Evolutionary conservation across 2,888 invertebrate genomes (phyloP).

Genomic region (Heliconius ismenius): DNA sequence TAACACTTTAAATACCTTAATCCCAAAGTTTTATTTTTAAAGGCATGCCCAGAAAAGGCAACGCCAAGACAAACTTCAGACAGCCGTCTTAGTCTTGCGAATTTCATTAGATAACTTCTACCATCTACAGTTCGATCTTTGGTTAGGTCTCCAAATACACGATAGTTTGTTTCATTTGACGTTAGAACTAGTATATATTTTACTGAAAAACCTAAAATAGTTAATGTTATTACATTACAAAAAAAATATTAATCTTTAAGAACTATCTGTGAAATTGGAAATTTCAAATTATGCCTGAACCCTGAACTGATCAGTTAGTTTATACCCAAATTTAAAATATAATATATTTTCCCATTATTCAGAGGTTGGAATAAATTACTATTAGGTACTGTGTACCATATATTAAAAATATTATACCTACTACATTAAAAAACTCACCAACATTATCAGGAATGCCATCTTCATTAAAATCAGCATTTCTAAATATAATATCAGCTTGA

Average conservation of each 20-base stretch:
- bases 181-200: conserved; percentile 76
- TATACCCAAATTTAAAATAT: too few species aligned
- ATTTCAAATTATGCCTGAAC: neutral
- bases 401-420: too few species aligned
- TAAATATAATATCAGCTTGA: conserved; percentile 79
- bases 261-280: too few species aligned
- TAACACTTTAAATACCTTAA: conserved; percentile 57
- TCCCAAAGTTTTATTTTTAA: conserved; percentile 72
- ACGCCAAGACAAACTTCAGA: conserved; percentile 79
- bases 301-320: too few species aligned
- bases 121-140: conserved; percentile 60
- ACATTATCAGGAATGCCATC: conserved; percentile 80
- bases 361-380: too few species aligned
- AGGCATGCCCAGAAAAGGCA: conserved; percentile 78
- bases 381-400: too few species aligned
- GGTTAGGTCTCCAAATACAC: conserved; percentile 67
- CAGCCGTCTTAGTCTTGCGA: conserved; percentile 68
- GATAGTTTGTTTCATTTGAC: conserved; percentile 65
- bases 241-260: too few species aligned
- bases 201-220: conserved; percentile 69
- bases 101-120: conserved; percentile 66
- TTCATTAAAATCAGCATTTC: conserved; percentile 79
- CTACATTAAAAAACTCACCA: conserved; percentile 50
- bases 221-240: too few species aligned
- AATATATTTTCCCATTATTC: too few species aligned